Evolutionary conservation across 2,888 invertebrate genomes (phyloP).

Genomic region (Mythimna loreyi): DNA sequence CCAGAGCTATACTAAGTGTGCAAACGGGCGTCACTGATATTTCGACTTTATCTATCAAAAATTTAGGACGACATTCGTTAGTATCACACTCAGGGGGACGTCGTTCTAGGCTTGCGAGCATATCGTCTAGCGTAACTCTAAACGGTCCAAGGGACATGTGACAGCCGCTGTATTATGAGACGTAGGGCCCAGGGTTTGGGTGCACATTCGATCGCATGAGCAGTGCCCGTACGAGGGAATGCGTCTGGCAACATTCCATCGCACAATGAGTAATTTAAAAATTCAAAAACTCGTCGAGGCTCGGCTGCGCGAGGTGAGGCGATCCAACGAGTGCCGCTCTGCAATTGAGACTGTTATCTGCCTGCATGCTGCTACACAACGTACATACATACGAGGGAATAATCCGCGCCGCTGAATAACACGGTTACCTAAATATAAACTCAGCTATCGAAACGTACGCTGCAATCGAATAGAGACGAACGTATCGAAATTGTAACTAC

Average conservation of each 20-base stretch:
- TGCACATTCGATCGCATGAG: conserved; percentile 79
- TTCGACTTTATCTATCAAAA: conserved; percentile 87
- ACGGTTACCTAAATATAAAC: conserved; percentile 79
- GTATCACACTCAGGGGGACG: conserved; percentile 84
- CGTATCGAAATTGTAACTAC: conserved; percentile 71
- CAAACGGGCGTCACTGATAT: conserved; percentile 78
- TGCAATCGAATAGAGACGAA: conserved; percentile 64
- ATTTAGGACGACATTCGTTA: conserved; percentile 89
- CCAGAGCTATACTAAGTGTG: conserved; percentile 77
- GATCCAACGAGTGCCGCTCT: conserved; percentile 85
- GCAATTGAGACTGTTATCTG: conserved; percentile 89
- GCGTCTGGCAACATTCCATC: conserved; percentile 87
- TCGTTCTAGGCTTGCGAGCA: conserved; percentile 85
- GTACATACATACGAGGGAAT: conserved; percentile 69
- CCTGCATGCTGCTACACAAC: conserved; percentile 73
- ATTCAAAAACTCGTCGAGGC: conserved; percentile 91
- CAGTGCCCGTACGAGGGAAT: conserved; percentile 72
- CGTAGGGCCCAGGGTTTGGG: conserved; percentile 80
- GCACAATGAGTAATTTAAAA: conserved; percentile 91
- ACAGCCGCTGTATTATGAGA: conserved; percentile 76
- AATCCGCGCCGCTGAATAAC: conserved; percentile 77
- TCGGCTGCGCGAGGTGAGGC: conserved; percentile 84
- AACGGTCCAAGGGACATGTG: conserved; percentile 70
- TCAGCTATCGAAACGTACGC: conserved; percentile 66
- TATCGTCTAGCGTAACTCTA: conserved; percentile 69